These are phyloP conservation scores for Sparidentex hasta DNA, from an alignment of 2,797 vertebrate species.

Conservation along the genomic window DNA sequence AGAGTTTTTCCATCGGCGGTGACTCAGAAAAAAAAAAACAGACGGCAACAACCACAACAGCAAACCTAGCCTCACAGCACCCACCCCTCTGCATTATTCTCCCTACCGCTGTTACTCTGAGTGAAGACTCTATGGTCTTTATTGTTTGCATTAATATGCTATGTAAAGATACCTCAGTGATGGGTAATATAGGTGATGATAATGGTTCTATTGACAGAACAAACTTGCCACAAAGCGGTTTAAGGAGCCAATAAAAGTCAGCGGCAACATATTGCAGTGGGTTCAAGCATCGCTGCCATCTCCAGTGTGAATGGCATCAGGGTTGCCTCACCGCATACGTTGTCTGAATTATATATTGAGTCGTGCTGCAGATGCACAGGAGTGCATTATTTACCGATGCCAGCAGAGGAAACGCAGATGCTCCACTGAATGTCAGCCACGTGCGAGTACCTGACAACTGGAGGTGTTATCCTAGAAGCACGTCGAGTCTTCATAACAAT, in stretches of 20 bases:
- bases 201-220: constrained; percentile 29
- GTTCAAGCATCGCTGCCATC: constrained; percentile 33
- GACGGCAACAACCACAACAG: constrained; percentile 6
- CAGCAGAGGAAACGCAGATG: constrained; percentile 59
- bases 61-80: constrained; percentile 6
- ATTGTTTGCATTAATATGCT: constrained; percentile 2
- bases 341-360: constrained; percentile 69
- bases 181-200: not conserved
- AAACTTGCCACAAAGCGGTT: constrained; percentile 24
- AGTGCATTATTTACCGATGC: constrained; percentile 69
- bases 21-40: constrained; percentile 15
- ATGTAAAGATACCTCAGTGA: not conserved
- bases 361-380: constrained; percentile 60
- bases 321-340: constrained; percentile 46
- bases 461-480: constrained; percentile 34
- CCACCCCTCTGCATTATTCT: not conserved
- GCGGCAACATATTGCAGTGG: constrained; percentile 14
- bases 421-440: constrained; percentile 29
- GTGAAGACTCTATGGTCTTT: too few relatives aligned
- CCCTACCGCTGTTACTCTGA: too few relatives aligned
- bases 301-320: constrained; percentile 29
- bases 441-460: constrained; percentile 50
- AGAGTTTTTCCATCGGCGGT: constrained; percentile 21
- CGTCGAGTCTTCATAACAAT: constrained; percentile 39
- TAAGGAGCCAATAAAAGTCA: constrained; percentile 44